phyloP scores from a whole-genome alignment of 2,797 vertebrate genomes.

The Morus bassanus region DNA sequence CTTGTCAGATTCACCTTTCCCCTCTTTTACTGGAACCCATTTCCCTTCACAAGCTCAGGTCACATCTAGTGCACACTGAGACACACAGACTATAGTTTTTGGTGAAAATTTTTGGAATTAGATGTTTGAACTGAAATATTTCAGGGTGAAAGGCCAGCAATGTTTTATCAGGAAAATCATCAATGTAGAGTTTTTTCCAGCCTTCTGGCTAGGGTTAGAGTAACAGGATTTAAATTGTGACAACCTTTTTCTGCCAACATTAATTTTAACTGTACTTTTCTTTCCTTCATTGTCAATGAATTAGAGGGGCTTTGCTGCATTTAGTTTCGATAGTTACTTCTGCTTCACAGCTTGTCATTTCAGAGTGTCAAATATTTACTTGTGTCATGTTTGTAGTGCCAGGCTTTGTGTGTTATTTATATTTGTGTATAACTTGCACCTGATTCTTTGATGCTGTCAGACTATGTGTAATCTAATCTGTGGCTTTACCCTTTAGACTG shows the following conservation, averaged over 20 bases:
- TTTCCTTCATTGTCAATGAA: neutral
- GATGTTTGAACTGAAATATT: neutral
- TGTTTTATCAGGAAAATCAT: neutral
- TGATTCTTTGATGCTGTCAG: neutral
- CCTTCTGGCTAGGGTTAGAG: neutral
- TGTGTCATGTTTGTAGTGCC: neutral
- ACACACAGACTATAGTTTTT: neutral
- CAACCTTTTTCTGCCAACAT: neutral
- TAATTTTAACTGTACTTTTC: neutral
- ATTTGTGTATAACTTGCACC: neutral
- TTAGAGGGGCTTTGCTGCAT: neutral
- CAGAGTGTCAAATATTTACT: neutral
- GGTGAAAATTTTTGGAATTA: neutral
- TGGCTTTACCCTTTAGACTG: neutral
- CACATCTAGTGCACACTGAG: neutral
- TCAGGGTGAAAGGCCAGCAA: neutral
- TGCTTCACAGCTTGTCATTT: neutral
- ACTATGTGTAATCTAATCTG: neutral
- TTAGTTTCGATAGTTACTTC: neutral
- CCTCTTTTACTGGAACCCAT: neutral
- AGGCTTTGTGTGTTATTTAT: neutral
- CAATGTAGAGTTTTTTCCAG: neutral
- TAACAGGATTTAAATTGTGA: neutral
- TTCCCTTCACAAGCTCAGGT: neutral
- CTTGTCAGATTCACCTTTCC: neutral